These are phyloP conservation scores for Diplazon laetatorius DNA, from an alignment of 2,888 invertebrate species.

Conservation along the genomic window DNA sequence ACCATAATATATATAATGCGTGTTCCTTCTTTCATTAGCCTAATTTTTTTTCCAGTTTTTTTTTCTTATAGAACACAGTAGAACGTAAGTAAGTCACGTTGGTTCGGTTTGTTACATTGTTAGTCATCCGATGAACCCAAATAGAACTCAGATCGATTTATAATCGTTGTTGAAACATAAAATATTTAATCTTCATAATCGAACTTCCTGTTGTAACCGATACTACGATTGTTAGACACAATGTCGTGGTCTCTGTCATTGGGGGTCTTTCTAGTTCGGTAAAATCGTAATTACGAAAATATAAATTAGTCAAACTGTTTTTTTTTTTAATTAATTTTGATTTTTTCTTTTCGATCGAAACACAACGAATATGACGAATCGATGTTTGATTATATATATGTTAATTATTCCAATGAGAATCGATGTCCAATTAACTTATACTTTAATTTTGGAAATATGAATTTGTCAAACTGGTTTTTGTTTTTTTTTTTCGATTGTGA, in stretches of 20 bases:
- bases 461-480: no score
- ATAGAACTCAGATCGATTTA: conserved; percentile 18
- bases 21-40: conserved; percentile 58
- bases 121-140: conserved; percentile 7
- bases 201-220: conserved; percentile 8
- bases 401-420: no score
- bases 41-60: conserved; percentile 10
- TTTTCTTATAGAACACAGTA: neutral
- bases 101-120: neutral
- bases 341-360: no score
- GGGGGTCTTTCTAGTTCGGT: no score
- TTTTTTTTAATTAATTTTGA: neutral
- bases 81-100: neutral
- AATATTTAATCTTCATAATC: conserved; percentile 2
- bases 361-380: no score
- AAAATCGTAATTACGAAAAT: conserved; percentile 5
- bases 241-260: no score
- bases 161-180: conserved; percentile 8
- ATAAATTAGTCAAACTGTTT: neutral
- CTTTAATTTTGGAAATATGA: no score
- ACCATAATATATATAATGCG: no score
- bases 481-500: no score
- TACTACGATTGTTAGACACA: no score
- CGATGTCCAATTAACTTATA: no score
- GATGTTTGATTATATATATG: no score